Evolutionary conservation across 2,113 vertebrate species (phyloP), one percentile per base, ranked within the genome.

Genomic region (Polyodon spathula): DNA sequence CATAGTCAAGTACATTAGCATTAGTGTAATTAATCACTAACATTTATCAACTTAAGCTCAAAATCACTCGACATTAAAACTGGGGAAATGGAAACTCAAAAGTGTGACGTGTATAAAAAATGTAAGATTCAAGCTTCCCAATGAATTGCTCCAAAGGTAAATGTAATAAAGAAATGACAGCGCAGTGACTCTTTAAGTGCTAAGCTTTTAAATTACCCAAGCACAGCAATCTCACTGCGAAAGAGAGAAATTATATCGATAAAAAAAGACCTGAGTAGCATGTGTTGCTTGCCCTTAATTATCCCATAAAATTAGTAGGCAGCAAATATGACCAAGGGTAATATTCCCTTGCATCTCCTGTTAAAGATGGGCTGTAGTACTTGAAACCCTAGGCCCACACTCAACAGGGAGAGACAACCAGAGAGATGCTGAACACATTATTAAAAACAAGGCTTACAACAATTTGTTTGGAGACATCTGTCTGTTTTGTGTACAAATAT

Each of bases 291-390:
- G 48, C 48, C 48, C 48, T 50, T 11, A 50, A 50, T 50, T 50
- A 50, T 50, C 48, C 48, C 12, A 14, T n/a, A 50, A 50, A 50
- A n/a, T 50, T 12, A n/a, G 48, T n/a, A 50, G 48, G 48, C 48
- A n/a, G 48, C 15, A n/a, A 50, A 50, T 12, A 50, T 44, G 42
- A 44, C 7, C 7, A 12, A 12, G 11, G 42, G 11, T 44, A 10
- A 50, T 50, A n/a, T 14, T 50, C 15, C 12, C 48, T 50, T 50
- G 12, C 48, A 2, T 10, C 48, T 50, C 5, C 15, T 2, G 5
- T 50, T 10, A 50, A n/a, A n/a, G 12, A 50, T 11, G 12, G n/a
- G 15, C 12, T 50, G 9, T n/a, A 44, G 7, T 44, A 12, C 14
- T 14, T 50, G 48, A n/a, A 10, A 50, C 48, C 48, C 12, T 10